Evolutionary conservation across 2,888 invertebrate genomes (phyloP).

Genomic region (Anodontia alba): DNA sequence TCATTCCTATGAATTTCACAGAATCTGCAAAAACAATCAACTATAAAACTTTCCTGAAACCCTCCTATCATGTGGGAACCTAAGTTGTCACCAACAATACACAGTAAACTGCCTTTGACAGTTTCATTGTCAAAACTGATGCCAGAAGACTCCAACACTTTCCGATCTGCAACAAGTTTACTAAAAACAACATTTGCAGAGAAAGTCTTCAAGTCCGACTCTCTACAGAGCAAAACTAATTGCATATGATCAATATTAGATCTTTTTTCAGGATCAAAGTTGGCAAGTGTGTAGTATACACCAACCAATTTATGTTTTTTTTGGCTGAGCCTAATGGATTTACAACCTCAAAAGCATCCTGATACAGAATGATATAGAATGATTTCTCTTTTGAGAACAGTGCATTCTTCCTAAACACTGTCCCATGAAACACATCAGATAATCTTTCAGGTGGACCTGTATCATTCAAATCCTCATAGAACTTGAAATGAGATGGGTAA

Average conservation of each 20-base stretch:
- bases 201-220: conserved; percentile 39
- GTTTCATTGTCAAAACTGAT: no score
- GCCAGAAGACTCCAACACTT: no score
- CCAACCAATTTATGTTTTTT: conserved; percentile 47
- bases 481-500: conserved; percentile 3
- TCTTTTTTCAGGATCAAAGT: conserved; percentile 25
- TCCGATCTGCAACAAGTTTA: conserved; percentile 25
- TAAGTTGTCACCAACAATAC: no score
- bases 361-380: conserved; percentile 41
- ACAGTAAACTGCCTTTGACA: no score
- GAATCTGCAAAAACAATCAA: no score
- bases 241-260: no score
- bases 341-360: conserved; percentile 56
- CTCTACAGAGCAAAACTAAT: conserved; percentile 41
- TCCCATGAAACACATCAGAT: conserved; percentile 30
- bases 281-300: conserved; percentile 42
- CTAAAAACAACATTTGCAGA: conserved; percentile 7
- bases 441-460: background rate
- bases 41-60: no score
- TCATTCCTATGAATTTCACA: no score
- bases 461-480: background rate
- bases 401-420: conserved; percentile 26
- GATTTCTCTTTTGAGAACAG: background rate
- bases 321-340: conserved; percentile 53
- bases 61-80: no score